These are phyloP conservation scores for Acipenser ruthenus DNA, from an alignment of 2,797 vertebrate genomes.

Conservation along the genomic window DNA sequence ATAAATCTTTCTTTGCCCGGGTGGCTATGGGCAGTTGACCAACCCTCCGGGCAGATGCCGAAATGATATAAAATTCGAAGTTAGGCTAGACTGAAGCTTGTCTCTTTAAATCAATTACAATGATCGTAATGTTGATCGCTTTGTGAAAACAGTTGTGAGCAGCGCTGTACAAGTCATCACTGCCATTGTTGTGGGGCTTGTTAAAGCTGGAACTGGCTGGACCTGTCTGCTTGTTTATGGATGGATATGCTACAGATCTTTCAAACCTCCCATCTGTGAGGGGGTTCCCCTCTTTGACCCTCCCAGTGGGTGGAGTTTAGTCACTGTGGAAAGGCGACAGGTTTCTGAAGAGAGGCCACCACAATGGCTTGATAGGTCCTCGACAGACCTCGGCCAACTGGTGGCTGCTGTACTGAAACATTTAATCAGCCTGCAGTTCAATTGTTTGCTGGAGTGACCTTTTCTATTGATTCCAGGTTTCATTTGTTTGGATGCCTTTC, in stretches of 20 bases:
- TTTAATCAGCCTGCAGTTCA: slow-evolving; percentile 34
- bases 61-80: too few relatives aligned
- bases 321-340: slow-evolving; percentile 50
- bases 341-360: slow-evolving; percentile 37
- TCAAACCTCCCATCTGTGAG: slow-evolving; percentile 50
- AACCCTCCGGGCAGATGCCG: too few relatives aligned
- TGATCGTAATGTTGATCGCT: too few relatives aligned
- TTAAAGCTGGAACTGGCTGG: slow-evolving; percentile 26
- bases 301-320: slow-evolving; percentile 27
- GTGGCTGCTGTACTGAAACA: slow-evolving; percentile 42
- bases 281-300: slow-evolving; percentile 28
- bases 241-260: slow-evolving; percentile 41
- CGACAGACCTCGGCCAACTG: slow-evolving; percentile 28
- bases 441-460: slow-evolving; percentile 24
- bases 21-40: too few relatives aligned
- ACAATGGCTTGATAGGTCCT: slow-evolving; percentile 39
- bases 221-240: slow-evolving; percentile 44
- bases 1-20: too few relatives aligned
- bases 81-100: too few relatives aligned
- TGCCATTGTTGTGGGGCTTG: slow-evolving; percentile 25
- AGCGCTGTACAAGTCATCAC: slow-evolving; percentile 5
- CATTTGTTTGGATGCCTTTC: slow-evolving; percentile 52
- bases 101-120: too few relatives aligned
- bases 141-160: too few relatives aligned
- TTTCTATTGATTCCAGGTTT: slow-evolving; percentile 51